Evolutionary conservation across 2,888 invertebrate genomes (phyloP), one percentile per base, ranked within the genome.

Genomic region (Monochamus alternatus): DNA sequence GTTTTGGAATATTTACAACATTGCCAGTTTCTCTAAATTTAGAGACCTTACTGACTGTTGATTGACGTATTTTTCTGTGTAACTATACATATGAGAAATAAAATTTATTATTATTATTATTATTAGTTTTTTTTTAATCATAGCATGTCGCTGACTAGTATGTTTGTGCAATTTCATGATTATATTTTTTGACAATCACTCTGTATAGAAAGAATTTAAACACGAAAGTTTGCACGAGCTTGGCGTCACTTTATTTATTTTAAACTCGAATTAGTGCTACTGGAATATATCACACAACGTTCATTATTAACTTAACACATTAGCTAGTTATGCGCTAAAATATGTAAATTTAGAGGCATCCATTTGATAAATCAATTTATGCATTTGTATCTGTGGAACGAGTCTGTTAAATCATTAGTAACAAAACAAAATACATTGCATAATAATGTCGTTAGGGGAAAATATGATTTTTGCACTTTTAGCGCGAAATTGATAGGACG

Each of bases 321-420:
- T 70, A 70, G 62, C 47, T 47, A 62, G 60, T 70, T 70, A 60
- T 70, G 51, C 14, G 47, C 62, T 31, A 70, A 70, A 62, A 51
- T 70, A 70, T 70, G 70, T 52, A 70, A 70, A 70, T 70, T 43
- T n/a, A n/a, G 44, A 30, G 30, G 43, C 47, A 32, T 62, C 44
- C 62, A 70, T 62, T 62, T 62, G 30, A 62, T 62, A 70, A 62
- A 60, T 70, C 62, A 60, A 70, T 70, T 70, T 70, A 38, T 31
- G 31, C 31, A 51, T 22, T 47, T 7, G 69, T 59, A 14, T 59
- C 31, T 22, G 22, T 22, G 22, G 30, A 14, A 59, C 31, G 22
- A 43, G 44, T 43, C 30, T 69, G 44, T 59, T 30, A 59, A 58
- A 55, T 38, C 30, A 58, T 55, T 58, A 22, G 14, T 10, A 7